Conservation (phyloP, 1,140 invertebrate genomes). For the Artemia franciscana region DNA sequence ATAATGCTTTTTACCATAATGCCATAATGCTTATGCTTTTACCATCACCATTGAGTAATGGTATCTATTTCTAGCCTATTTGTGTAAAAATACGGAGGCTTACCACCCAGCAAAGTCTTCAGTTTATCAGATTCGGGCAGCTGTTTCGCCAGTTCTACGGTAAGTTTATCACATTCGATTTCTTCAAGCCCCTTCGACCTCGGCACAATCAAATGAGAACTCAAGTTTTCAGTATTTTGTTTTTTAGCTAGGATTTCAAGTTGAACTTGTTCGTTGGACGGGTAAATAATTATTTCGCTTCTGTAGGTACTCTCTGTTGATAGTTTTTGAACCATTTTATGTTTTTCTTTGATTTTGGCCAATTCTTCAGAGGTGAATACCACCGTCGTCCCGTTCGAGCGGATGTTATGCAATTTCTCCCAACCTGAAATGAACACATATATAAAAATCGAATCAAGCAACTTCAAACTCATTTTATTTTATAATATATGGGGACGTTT, state of each 20-base stretch:
- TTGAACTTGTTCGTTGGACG: conserved; percentile 1
- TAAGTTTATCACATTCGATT: conserved; percentile 51
- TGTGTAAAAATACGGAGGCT: too few species aligned
- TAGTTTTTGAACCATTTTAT: background rate
- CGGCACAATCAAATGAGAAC: conserved; percentile 7
- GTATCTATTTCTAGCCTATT: too few species aligned
- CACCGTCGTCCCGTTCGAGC: conserved; percentile 18
- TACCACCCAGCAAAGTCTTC: conserved; percentile 35
- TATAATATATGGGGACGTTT: too few species aligned
- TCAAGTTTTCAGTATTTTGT: conserved; percentile 5
- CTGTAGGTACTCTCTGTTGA: background rate
- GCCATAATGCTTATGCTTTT: too few species aligned
- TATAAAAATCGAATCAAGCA: too few species aligned
- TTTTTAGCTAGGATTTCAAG: too few species aligned
- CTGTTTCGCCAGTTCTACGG: conserved; percentile 41
- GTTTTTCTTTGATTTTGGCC: conserved; percentile 12
- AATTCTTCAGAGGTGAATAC: conserved; percentile 20
- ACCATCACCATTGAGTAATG: too few species aligned
- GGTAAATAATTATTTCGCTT: background rate
- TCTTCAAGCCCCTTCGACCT: conserved; percentile 42
- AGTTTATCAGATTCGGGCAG: conserved; percentile 40
- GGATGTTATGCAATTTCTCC: conserved; percentile 19
- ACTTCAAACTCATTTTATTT: too few species aligned
- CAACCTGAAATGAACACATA: too few species aligned
- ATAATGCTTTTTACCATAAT: too few species aligned